Base-by-base conservation (phyloP, 2,888 invertebrate species). In the Cenopis cana region DNA sequence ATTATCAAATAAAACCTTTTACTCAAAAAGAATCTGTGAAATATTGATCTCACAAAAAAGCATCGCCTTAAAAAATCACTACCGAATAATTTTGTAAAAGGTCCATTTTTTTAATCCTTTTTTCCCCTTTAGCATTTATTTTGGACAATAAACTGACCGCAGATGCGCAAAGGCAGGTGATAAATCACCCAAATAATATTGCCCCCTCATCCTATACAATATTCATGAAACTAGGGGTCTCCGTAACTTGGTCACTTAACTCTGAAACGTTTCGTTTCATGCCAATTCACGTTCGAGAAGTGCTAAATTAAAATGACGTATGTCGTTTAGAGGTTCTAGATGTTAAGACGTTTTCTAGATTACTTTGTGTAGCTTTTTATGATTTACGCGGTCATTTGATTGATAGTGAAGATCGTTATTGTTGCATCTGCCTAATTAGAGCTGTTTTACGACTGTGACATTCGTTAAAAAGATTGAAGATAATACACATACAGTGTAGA, bases 141-240 rank as follows among this genome's bases (percentile, higher is more conserved):
- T 84, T 77, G 85, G 84, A 85, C 85, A 86, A 82, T 85, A 84
- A 88, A 85, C 76, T 86, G 88, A 86, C 88, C 87, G 90, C 91
- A 90, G 90, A 89, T 90, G 91, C 81, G 74, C 73, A 54, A 50
- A 60, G 77, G 87, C 91, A 90, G 91, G 89, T 91, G 91, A 73
- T 60, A 61, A 29, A 52, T 14, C 24, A 14, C 20, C 70, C 61
- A 61, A 11, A 38, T n/a, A 29, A 61, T 14, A 2, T 14, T 8
- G 29, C 12, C 67, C 67, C 36, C 11, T 24, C 6, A 8, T 17
- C 9, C 10, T 17, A 29, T 65, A 24, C 55, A 55, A 29, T 66
- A 20, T 24, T 12, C 17, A 55, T 12, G 60, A 8, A 55, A 38
- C 20, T 14, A 50, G 11, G 49, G 67, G 18, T 71, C 60, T 55